Evolutionary conservation across 2,113 vertebrate species (phyloP), one percentile per base, ranked within the genome.

Genomic region (Onychostoma macrolepis): DNA sequence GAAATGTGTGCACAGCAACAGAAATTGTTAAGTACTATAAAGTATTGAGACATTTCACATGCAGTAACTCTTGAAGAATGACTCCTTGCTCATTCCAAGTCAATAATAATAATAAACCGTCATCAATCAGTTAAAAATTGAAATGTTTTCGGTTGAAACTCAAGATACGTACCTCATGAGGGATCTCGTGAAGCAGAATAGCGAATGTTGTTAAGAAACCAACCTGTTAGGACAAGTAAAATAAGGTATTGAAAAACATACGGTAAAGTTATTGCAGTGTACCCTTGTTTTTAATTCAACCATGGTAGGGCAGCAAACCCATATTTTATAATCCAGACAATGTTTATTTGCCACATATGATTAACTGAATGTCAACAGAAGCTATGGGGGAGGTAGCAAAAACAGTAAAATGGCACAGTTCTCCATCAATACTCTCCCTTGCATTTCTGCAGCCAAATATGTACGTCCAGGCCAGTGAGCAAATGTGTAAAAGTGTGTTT

Each of bases 131-230:
- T n/a, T 87, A 30, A 28, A 76, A 84, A 85, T 24, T 5, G 80
- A 75, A 61, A 28, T 82, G 41, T 28, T 12, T 12, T 4, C 9
- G n/a, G 26, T 11, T 24, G 7, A 12, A 41, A 80, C 33, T 61
- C 11, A 61, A 36, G 11, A 45, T 67, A 89, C 96, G 95, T 88
- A 99, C 98, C 97, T 99, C 98, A 0, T 99, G 98, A 80, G 98
- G 98, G 58, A 99, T 99, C 94, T 99, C 98, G 1, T 99, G 98
- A 80, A 99, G 96, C 38, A 99, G 95, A 90, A 99, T 99, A 85
- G 98, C 98, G 91, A 97, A 90, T 7, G 98, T 99, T 26, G 98
- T 99, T 83, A 99, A 95, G 83, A 97, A 94, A 2, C 98, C 98
- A 74, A 99, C 97, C 98, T 99, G 93, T 3, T 78, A 90, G 89